Evolutionary conservation across 2,113 vertebrate species (phyloP).

Genomic region (Shinisaurus crocodilurus): DNA sequence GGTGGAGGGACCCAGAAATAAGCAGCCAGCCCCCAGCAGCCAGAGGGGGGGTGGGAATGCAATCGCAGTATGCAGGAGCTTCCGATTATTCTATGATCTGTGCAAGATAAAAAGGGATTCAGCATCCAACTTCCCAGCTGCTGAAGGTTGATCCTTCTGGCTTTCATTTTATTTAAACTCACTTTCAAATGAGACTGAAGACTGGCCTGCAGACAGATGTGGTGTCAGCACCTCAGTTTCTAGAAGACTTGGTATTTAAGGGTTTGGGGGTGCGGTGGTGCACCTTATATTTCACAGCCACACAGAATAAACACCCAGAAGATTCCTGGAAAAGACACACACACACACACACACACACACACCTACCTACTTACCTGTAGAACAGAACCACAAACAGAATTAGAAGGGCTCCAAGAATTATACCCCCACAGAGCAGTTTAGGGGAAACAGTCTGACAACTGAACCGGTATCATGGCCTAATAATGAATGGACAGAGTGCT

Average conservation of each 20-base stretch:
- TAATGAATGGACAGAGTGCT: neutral
- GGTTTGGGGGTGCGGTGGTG: neutral
- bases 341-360: neutral
- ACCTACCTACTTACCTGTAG: neutral
- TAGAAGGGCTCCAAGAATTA: neutral
- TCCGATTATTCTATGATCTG: conserved; percentile 17
- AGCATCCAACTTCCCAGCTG: conserved; percentile 4
- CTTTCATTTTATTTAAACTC: conserved; percentile 30
- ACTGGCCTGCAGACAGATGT: conserved; percentile 13
- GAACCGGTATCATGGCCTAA: neutral
- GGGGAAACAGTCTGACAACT: too few relatives aligned
- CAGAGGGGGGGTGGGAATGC: neutral
- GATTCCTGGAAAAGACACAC: neutral
- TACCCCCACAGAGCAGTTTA: neutral
- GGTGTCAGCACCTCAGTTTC: neutral
- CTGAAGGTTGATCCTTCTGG: conserved; percentile 28
- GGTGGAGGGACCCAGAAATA: neutral
- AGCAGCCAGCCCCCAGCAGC: neutral
- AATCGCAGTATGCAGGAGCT: conserved; percentile 8
- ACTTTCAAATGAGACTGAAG: conserved; percentile 23
- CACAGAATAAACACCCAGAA: neutral
- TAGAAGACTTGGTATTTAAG: neutral
- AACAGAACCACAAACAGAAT: neutral
- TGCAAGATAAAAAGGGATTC: conserved; percentile 30
- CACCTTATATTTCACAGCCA: neutral